Conservation (phyloP, 2,797 vertebrate species). For the Australoheros facetus region DNA sequence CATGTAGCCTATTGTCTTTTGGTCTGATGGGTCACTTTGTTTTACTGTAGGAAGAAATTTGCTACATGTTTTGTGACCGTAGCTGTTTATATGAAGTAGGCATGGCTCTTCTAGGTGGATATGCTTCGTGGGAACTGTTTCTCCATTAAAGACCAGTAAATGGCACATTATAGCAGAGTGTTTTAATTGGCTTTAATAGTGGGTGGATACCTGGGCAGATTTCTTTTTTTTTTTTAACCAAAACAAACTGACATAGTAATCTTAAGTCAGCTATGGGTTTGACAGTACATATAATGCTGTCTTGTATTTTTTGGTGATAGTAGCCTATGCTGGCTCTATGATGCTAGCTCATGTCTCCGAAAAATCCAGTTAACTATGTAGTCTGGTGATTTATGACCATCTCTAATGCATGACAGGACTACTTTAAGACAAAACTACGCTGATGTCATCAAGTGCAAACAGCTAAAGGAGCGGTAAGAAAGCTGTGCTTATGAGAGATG, state of each 20-base stretch:
- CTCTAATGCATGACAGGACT: conserved; percentile 60
- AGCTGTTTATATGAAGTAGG: not conserved
- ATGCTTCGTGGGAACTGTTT: conserved; percentile 32
- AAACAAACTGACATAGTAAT: conserved; percentile 38
- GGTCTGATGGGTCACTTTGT: not conserved
- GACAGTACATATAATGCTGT: conserved; percentile 27
- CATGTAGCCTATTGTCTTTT: not conserved
- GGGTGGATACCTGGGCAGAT: conserved; percentile 42
- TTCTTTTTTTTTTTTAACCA: conserved; percentile 41
- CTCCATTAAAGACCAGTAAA: conserved; percentile 50
- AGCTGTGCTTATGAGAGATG: conserved; percentile 14
- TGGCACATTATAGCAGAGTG: conserved; percentile 34
- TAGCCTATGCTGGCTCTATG: conserved; percentile 20
- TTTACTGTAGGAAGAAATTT: not conserved
- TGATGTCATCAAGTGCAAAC: conserved; percentile 63
- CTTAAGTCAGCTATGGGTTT: not conserved
- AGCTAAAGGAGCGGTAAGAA: conserved; percentile 11
- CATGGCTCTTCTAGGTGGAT: conserved; percentile 27
- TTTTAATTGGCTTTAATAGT: conserved; percentile 50
- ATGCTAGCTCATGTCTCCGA: conserved; percentile 26
- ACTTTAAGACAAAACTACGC: conserved; percentile 51
- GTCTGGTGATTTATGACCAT: conserved; percentile 64
- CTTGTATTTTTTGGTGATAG: conserved; percentile 44
- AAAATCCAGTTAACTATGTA: conserved; percentile 57
- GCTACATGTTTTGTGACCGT: not conserved